Conservation (phyloP, 2,888 invertebrate genomes). For the Thysanoteuthis rhombus region DNA sequence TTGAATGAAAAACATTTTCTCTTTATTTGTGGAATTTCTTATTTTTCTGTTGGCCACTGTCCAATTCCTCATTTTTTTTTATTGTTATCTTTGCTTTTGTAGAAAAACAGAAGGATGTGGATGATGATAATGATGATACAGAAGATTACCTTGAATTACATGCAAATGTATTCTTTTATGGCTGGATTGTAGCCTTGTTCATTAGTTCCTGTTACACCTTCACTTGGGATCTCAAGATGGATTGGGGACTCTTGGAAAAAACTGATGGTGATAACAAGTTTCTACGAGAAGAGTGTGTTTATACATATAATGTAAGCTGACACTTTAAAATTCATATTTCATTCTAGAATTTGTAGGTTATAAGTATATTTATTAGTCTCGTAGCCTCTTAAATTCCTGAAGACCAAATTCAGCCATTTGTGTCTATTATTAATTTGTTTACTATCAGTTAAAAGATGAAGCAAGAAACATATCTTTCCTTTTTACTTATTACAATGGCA, state of each 20-base stretch:
- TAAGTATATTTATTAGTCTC: too few relatives aligned
- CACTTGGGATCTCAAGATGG: slow-evolving; percentile 98
- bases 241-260: slow-evolving; percentile 95
- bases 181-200: slow-evolving; percentile 83
- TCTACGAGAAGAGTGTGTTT: slow-evolving; percentile 93
- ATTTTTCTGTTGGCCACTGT: not conserved
- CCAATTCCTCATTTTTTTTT: not conserved
- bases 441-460: too few relatives aligned
- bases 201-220: slow-evolving; percentile 94
- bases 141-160: slow-evolving; percentile 39
- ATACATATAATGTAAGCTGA: slow-evolving; percentile 82
- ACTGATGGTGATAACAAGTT: slow-evolving; percentile 86
- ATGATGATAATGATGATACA: slow-evolving; percentile 16
- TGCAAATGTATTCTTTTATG: slow-evolving; percentile 67
- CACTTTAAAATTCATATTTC: not conserved
- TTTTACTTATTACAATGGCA: too few relatives aligned
- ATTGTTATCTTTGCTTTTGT: slow-evolving; percentile 37
- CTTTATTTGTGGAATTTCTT: not conserved
- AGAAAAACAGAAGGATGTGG: slow-evolving; percentile 46
- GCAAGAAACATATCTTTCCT: too few relatives aligned
- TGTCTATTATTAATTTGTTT: too few relatives aligned
- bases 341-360: too few relatives aligned
- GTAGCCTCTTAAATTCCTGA: too few relatives aligned
- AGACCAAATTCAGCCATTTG: too few relatives aligned
- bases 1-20: too few relatives aligned